Evolutionary conservation across 2,888 invertebrate species (phyloP).

Genomic region (Julus scanicus): DNA sequence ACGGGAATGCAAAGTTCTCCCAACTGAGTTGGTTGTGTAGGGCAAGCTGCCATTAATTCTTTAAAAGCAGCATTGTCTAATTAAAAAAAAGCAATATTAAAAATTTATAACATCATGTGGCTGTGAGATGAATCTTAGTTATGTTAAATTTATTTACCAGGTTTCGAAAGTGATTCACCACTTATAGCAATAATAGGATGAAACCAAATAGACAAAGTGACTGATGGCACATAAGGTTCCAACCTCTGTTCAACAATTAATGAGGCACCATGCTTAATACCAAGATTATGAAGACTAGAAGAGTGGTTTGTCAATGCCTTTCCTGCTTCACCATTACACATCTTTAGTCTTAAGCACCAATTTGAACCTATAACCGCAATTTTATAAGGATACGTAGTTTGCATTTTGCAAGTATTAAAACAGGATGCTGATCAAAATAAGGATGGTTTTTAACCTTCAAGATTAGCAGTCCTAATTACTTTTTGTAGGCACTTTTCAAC

Average conservation of each 20-base stretch:
- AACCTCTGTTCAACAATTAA: not conserved
- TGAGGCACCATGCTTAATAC: not conserved
- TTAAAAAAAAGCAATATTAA: not conserved
- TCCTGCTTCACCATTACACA: not conserved
- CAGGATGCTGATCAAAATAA: not conserved
- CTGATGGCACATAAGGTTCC: not conserved
- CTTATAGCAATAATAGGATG: not conserved
- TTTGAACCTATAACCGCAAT: not conserved
- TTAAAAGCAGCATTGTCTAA: not conserved
- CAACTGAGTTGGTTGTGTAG: not conserved
- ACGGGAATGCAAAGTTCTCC: constrained; percentile 5
- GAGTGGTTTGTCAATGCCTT: not conserved
- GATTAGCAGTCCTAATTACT: not conserved
- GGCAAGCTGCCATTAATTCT: not conserved
- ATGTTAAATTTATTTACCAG: not conserved
- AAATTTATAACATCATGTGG: not conserved
- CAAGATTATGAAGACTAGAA: not conserved
- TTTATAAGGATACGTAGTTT: not conserved
- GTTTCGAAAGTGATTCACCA: not conserved
- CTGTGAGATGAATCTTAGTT: not conserved
- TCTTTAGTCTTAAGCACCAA: not conserved
- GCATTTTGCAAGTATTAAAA: not conserved
- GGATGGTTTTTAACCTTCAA: not conserved
- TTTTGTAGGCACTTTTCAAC: not conserved
- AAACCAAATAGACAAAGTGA: not conserved